A percentile compares a stretch with the other conserved stretches of the same genome.
These are phyloP conservation scores for Phengaris arion DNA, from an alignment of 2,888 invertebrate genomes.

Conservation along the genomic window DNA sequence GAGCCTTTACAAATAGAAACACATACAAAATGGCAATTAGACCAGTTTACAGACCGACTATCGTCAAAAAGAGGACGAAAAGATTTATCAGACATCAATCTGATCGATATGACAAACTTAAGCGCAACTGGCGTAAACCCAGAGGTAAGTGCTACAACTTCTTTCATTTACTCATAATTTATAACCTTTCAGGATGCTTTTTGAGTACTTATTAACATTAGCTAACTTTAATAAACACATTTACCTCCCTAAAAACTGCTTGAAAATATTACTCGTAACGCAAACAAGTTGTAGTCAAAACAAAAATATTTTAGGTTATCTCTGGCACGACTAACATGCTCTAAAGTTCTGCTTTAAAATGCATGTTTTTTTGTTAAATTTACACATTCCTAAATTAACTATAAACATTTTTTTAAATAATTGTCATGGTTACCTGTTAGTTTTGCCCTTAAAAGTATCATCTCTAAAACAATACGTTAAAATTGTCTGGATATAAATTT, in stretches of 20 bases:
- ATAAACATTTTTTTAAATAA: too few species aligned
- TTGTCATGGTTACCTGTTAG: too few species aligned
- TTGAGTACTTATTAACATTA: neutral
- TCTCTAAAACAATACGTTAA: too few species aligned
- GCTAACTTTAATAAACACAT: neutral
- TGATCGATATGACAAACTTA: slow-evolving; percentile 97
- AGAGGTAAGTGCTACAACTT: slow-evolving; percentile 81
- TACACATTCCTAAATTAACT: neutral
- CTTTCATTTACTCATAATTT: neutral
- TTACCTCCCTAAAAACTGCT: neutral
- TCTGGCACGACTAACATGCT: slow-evolving; percentile 3
- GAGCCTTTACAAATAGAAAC: slow-evolving; percentile 63
- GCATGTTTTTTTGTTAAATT: neutral
- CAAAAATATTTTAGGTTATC: neutral
- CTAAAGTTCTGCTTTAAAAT: neutral
- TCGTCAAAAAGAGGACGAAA: slow-evolving; percentile 98
- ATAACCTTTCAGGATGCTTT: neutral
- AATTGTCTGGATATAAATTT: too few species aligned
- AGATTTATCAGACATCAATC: slow-evolving; percentile 99
- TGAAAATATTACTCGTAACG: neutral
- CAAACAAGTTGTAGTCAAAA: neutral
- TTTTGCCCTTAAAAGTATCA: too few species aligned
- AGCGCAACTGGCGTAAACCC: slow-evolving; percentile 99
- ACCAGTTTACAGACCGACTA: slow-evolving; percentile 92
- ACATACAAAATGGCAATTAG: slow-evolving; percentile 89